Conservation (phyloP, 2,113 vertebrate genomes). For the Petaurus breviceps region DNA sequence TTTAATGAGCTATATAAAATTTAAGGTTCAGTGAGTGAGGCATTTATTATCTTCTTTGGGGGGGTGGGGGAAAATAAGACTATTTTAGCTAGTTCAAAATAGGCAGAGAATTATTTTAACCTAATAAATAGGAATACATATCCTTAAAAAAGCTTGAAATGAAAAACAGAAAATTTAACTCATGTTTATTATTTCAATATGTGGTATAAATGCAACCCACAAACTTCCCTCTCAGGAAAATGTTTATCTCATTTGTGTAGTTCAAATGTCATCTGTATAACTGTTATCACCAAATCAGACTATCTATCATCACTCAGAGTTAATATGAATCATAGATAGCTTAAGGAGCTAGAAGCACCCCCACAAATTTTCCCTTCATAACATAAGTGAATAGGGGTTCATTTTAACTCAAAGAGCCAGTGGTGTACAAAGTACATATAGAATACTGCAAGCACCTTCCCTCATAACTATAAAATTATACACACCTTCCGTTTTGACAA, state of each 20-base stretch:
- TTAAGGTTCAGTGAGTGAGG: too few relatives aligned
- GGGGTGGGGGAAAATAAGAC: too few relatives aligned
- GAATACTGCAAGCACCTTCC: constrained; percentile 48
- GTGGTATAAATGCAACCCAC: background rate
- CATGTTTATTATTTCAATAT: background rate
- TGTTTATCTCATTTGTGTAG: background rate
- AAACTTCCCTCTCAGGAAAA: background rate
- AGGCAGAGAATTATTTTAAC: background rate
- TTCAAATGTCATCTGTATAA: background rate
- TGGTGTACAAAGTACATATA: background rate
- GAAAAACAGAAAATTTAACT: background rate
- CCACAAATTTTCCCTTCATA: background rate
- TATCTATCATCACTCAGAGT: background rate
- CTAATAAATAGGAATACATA: constrained; percentile 8
- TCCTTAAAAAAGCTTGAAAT: background rate
- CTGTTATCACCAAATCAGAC: background rate
- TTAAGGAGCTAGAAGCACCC: constrained; percentile 1
- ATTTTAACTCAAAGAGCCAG: constrained; percentile 49
- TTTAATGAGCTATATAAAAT: background rate
- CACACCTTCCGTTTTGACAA: constrained; percentile 9
- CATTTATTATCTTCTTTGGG: too few relatives aligned
- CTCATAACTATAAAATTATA: constrained; percentile 37
- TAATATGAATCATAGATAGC: background rate
- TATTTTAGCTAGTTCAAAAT: too few relatives aligned
- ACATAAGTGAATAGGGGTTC: constrained; percentile 36